Base-by-base conservation (phyloP, 1,140 invertebrate species). In the Caenorhabditis tropicalis region DNA sequence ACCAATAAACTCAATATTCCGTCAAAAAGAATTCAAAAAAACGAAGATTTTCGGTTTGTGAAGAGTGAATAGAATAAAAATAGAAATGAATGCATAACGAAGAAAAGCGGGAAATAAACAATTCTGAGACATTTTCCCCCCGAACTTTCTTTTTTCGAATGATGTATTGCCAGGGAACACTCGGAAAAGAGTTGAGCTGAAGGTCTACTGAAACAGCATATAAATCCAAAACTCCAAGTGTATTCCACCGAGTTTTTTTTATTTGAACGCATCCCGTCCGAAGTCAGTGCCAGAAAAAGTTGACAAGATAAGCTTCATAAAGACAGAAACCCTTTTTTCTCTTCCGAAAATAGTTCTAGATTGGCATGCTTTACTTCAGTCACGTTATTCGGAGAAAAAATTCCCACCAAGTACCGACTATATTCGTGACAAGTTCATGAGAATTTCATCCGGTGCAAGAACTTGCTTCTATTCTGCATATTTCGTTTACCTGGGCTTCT, bases 51-150 rank as follows among this genome's bases (percentile, higher is more conserved):
- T 51, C n/a, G 49, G n/a, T 51, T 51, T 51, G 15, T 51, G 53
- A 56, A 56, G 29, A 56, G 53, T 56, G 53, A 56, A 51, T 51
- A 43, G 48, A 51, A 51, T 51, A 51, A 51, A 51, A 51, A 51
- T 51, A 56, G 51, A 27, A 56, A 27, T 56, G 53, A 56, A 56
- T 56, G 24, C 53, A 56, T 56, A 56, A 27, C 53, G 24, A 27
- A 56, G 24, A 27, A 10, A 51, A 51, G 48, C 15, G n/a, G 48
- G 48, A 51, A 51, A 51, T 51, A 51, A 51, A 51, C 48, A 51
- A 51, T 51, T 51, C 48, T 51, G 2, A 51, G 48, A 51, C 15
- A 51, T 19, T 6, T 51, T 51, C 2, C n/a, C 2, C n/a, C n/a
- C 0, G 15, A 19, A 19, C n/a, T 19, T 15, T 51, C n/a, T 19